Conservation (phyloP, 2,797 vertebrate species). For the Lagocephalus sceleratus region DNA sequence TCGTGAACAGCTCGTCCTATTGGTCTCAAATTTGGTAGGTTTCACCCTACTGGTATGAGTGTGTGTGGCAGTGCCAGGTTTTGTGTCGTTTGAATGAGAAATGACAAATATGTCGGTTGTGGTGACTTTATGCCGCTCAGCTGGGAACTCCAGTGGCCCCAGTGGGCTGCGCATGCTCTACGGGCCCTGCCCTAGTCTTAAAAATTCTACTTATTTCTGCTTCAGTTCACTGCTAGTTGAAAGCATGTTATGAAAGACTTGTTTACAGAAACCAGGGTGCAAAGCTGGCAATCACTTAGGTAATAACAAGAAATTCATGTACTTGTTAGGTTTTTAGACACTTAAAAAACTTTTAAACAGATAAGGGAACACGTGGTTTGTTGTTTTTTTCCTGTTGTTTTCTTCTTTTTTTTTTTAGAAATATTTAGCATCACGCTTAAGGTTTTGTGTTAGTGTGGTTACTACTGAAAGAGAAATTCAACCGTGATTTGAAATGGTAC, state of each 20-base stretch:
- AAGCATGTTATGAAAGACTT: constrained; percentile 54
- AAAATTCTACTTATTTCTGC: constrained; percentile 10
- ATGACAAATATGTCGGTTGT: too few relatives aligned
- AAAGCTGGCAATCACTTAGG: constrained; percentile 53
- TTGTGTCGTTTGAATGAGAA: too few relatives aligned
- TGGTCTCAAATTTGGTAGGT: too few relatives aligned
- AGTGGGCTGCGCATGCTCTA: too few relatives aligned
- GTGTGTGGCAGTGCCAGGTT: too few relatives aligned
- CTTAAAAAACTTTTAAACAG: constrained; percentile 47
- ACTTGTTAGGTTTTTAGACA: constrained; percentile 58
- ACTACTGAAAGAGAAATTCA: constrained; percentile 55
- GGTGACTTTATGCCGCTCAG: too few relatives aligned
- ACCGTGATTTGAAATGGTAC: constrained; percentile 53
- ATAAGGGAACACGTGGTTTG: constrained; percentile 53
- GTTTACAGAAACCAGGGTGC: constrained; percentile 56
- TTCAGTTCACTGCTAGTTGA: constrained; percentile 27
- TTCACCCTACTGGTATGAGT: too few relatives aligned
- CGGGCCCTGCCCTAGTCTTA: too few relatives aligned
- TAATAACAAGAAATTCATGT: constrained; percentile 61
- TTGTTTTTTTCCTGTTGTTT: too few relatives aligned
- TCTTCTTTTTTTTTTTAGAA: constrained; percentile 14
- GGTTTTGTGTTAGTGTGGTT: constrained; percentile 56
- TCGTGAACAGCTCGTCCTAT: too few relatives aligned
- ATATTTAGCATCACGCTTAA: constrained; percentile 13
- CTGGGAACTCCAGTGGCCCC: too few relatives aligned